phyloP scores from a whole-genome alignment of 2,888 invertebrate genomes.

The Drosophila setosimentum region DNA sequence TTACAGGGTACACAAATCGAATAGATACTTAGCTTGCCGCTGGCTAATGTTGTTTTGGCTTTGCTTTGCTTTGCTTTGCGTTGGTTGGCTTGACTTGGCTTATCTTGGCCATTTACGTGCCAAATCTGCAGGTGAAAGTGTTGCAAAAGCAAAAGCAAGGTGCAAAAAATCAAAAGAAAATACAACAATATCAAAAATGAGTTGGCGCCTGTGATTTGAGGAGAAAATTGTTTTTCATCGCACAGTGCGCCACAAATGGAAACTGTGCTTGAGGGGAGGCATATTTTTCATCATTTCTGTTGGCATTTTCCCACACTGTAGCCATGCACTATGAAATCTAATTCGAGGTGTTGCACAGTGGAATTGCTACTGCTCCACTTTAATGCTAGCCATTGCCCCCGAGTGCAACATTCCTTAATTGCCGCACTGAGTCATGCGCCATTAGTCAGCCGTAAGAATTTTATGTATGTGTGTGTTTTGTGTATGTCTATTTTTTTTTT shows the following conservation, averaged over 20 bases:
- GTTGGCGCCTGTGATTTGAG: constrained; percentile 14
- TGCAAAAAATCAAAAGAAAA: constrained; percentile 24
- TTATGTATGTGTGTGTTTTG: background rate
- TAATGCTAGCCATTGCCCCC: constrained; percentile 21
- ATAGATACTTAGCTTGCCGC: constrained; percentile 40
- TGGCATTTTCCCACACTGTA: constrained; percentile 50
- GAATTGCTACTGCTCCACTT: constrained; percentile 45
- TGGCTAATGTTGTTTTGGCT: constrained; percentile 46
- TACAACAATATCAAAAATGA: constrained; percentile 3
- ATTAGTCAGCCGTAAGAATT: constrained; percentile 73
- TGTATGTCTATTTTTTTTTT: background rate
- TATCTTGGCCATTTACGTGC: constrained; percentile 74
- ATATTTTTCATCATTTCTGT: constrained; percentile 10
- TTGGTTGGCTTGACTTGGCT: constrained; percentile 36
- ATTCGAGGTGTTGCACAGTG: constrained; percentile 30
- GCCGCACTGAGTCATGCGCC: constrained; percentile 69
- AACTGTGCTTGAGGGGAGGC: constrained; percentile 26
- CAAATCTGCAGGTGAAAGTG: constrained; percentile 78
- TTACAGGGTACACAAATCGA: constrained; percentile 30
- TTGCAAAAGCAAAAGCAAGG: constrained; percentile 61
- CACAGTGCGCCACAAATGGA: constrained; percentile 22
- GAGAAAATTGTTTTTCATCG: constrained; percentile 69
- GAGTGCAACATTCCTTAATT: constrained; percentile 65
- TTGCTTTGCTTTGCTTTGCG: constrained; percentile 38
- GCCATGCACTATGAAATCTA: constrained; percentile 34